phyloP scores from a whole-genome alignment of 1,140 invertebrate genomes.

The silkworm (Bombyx mori) region ASM3026992v2 NC_085119.1:7582501-7583000 shows the following conservation, averaged over 20 bases:
- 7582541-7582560: constrained; percentile 10
- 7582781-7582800: constrained; percentile 19
- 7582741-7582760: constrained; percentile 30
- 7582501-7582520: constrained; percentile 65
- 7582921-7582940: constrained; percentile 67
- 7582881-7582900: constrained; percentile 71
- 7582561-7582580: constrained; percentile 21
- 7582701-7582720: constrained; percentile 55
- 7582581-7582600: constrained; percentile 5
- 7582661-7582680: constrained; percentile 1
- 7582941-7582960: constrained; percentile 53
- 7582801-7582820: constrained; percentile 43
- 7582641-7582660: constrained; percentile 23
- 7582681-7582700: constrained; percentile 51
- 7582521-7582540: constrained; percentile 20
- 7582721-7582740: constrained; percentile 46
- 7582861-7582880: constrained; percentile 77
- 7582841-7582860: constrained; percentile 77
- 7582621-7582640: constrained; percentile 41
- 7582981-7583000: constrained; percentile 65
- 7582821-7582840: constrained; percentile 66
- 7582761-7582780: background rate
- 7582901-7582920: constrained; percentile 63
- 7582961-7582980: constrained; percentile 53
- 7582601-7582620: constrained; percentile 70